Evolutionary conservation across 2,113 vertebrate species (phyloP).

Genomic region (Tyto alba): DNA sequence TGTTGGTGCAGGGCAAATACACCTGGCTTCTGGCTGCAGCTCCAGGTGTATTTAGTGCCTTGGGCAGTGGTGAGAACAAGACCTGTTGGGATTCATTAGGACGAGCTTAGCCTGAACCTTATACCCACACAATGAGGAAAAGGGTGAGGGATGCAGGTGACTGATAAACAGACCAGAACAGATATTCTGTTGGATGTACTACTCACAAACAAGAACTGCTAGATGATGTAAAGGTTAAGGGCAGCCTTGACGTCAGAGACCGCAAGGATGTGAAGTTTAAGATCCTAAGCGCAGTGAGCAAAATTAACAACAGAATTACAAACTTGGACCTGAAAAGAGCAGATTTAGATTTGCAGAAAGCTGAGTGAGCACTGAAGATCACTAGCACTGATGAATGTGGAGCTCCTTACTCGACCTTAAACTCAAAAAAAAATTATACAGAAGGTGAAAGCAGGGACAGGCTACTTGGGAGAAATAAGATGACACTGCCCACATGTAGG

Average conservation of each 20-base stretch:
- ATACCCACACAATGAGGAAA: rapidly evolving
- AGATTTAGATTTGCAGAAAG: neutral
- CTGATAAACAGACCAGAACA: neutral
- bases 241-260: neutral
- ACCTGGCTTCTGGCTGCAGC: neutral
- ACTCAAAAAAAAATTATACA: neutral
- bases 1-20: neutral
- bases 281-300: neutral
- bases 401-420: neutral
- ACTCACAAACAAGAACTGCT: neutral
- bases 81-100: neutral
- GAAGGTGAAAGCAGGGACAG: neutral
- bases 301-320: neutral
- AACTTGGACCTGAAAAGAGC: neutral
- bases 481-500: neutral
- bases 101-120: neutral
- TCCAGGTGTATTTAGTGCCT: neutral
- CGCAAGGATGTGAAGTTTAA: neutral
- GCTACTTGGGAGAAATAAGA: neutral
- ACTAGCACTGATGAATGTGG: neutral
- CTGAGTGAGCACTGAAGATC: neutral
- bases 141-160: neutral
- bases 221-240: neutral
- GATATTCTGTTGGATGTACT: neutral
- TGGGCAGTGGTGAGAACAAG: neutral